Evolutionary conservation across 2,888 invertebrate genomes (phyloP).

Genomic region (Dynastes grantii): DNA sequence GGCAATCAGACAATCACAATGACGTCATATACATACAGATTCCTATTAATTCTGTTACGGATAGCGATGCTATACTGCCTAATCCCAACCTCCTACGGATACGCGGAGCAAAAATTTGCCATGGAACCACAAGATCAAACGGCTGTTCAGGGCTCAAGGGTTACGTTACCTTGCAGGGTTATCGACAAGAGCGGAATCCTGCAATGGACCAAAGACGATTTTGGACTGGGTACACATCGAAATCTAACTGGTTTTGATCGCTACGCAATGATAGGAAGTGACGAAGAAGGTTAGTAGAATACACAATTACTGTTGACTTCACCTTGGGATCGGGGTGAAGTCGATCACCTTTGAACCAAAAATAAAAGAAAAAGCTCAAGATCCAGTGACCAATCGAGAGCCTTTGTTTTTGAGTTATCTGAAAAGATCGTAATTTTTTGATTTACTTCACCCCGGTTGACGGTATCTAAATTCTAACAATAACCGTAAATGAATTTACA

Average conservation of each 20-base stretch:
- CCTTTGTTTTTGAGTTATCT: no score
- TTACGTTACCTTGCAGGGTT: slow-evolving; percentile 92
- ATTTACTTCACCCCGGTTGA: no score
- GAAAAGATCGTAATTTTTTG: no score
- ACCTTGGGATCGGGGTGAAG: no score
- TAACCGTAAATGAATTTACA: no score
- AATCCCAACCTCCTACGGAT: slow-evolving; percentile 57
- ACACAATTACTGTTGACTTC: neutral
- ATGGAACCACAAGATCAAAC: slow-evolving; percentile 95
- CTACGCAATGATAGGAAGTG: slow-evolving; percentile 96
- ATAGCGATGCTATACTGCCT: slow-evolving; percentile 49
- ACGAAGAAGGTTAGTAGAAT: slow-evolving; percentile 86
- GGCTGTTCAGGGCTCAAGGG: slow-evolving; percentile 89
- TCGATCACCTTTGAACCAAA: no score
- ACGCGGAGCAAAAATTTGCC: slow-evolving; percentile 86
- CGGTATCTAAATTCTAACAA: no score
- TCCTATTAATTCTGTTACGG: slow-evolving; percentile 66
- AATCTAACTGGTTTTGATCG: slow-evolving; percentile 93
- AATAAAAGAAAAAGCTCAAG: no score
- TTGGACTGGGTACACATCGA: slow-evolving; percentile 93
- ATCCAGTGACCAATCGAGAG: no score
- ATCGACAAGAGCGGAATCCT: slow-evolving; percentile 90
- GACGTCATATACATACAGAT: slow-evolving; percentile 66
- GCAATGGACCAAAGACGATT: slow-evolving; percentile 98
- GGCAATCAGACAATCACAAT: slow-evolving; percentile 57